Percentiles rank a stretch among this genome's conserved stretches.
These are phyloP conservation scores for Philereme transversata DNA, from an alignment of 2,888 invertebrate species.

Conservation along the genomic window DNA sequence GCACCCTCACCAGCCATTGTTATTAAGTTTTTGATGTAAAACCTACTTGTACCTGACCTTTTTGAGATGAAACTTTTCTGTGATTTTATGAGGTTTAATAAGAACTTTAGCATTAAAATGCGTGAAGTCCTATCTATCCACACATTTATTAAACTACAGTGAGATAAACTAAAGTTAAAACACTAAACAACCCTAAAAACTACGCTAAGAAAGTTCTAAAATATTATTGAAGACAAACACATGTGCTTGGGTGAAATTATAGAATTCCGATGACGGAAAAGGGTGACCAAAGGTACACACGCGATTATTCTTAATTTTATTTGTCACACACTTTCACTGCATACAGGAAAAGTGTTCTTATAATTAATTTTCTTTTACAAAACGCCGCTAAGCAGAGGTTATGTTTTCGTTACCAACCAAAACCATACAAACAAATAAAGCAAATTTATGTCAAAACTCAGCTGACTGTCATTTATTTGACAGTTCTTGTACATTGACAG, in stretches of 20 bases:
- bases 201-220: too few species aligned
- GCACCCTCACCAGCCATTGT: conserved; percentile 53
- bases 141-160: too few species aligned
- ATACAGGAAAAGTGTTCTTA: not conserved
- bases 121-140: too few species aligned
- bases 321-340: conserved; percentile 1
- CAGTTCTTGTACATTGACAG: too few species aligned
- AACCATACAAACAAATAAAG: conserved; percentile 18
- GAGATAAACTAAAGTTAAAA: too few species aligned
- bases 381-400: conserved; percentile 38
- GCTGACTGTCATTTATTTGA: too few species aligned
- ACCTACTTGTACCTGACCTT: conserved; percentile 13
- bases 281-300: conserved; percentile 1
- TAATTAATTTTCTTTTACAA: not conserved
- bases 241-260: conserved; percentile 9
- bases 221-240: not conserved
- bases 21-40: conserved; percentile 28
- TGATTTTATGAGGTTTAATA: conserved; percentile 39
- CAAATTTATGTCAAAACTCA: not conserved
- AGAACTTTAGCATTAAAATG: conserved; percentile 42
- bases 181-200: too few species aligned
- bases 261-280: not conserved
- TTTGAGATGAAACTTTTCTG: conserved; percentile 29
- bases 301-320: conserved; percentile 4
- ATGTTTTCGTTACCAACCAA: conserved; percentile 31